These are phyloP conservation scores for Lasioglossum leucozonium DNA, from an alignment of 2,888 invertebrate genomes.

Conservation along the genomic window DNA sequence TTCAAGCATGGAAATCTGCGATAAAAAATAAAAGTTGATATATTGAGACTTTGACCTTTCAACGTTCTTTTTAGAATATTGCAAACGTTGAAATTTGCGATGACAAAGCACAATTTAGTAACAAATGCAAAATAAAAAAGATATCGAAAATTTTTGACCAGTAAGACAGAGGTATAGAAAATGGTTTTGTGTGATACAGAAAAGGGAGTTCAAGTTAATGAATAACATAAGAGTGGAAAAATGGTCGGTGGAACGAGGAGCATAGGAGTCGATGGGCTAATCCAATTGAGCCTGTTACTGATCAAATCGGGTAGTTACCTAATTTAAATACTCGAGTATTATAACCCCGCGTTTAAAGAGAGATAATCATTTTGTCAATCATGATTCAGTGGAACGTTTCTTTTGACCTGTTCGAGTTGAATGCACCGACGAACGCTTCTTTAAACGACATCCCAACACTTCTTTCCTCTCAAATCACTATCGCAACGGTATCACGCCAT, in stretches of 20 bases:
- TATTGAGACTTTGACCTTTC: neutral
- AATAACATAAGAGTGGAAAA: neutral
- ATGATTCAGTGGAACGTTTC: neutral
- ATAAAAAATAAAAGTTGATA: neutral
- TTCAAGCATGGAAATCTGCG: neutral
- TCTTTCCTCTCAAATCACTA: neutral
- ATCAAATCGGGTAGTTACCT: constrained; percentile 8
- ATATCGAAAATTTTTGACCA: neutral
- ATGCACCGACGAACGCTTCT: neutral
- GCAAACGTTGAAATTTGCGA: no score
- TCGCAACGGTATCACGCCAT: neutral
- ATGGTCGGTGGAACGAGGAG: neutral
- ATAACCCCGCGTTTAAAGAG: neutral
- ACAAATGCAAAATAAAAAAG: neutral
- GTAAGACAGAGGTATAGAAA: neutral
- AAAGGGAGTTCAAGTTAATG: neutral
- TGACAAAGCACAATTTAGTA: no score
- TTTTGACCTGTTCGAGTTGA: neutral
- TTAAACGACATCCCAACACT: no score
- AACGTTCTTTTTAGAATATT: neutral
- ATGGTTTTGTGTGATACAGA: neutral
- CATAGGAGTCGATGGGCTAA: constrained; percentile 4
- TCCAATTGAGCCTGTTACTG: neutral
- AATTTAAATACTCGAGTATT: constrained; percentile 12
- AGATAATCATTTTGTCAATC: neutral